Base-by-base conservation (phyloP, 2,888 invertebrate species). In the Drosophila greeni region DNA sequence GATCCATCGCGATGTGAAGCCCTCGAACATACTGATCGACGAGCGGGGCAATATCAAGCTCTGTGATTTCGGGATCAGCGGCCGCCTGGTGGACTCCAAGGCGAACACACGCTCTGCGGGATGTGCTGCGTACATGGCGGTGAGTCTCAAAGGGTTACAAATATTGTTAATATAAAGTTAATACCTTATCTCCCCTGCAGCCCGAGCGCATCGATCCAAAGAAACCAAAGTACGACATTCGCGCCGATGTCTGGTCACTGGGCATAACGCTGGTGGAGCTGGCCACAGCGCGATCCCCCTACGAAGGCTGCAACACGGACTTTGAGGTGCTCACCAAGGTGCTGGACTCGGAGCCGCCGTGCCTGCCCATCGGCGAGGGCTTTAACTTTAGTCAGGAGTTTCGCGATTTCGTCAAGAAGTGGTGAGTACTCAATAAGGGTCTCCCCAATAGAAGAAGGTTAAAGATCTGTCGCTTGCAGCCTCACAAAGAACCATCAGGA, bases 41-140 rank as follows among this genome's bases (percentile, higher is more conserved):
- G 95, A 96, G 89, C 93, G 93, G 86, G 99, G 99, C 20, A 95
- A 95, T 84, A 96, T 99, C 9, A 99, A 99, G 90, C 91, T 99
- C 34, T 99, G 99, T 90, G 99, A 99, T 92, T 99, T 99, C 91
- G 99, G 99, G 75, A 99, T 99, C 88, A 98, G 98, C 87, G 99
- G 99, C 20, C 93, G 97, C 66, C 92, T 99, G 68, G 98, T 99
- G 34, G 98, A 99, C 91, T 99, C 98, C 49, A 97, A 98, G 91
- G 99, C 98, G 4, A 97, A 97, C 90, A 98, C 98, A 20, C 91
- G 97, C 86, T 97, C 96, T 88, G 98, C 97, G 4, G 99, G 98
- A 40, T 99, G 98, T 90, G 97, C 98, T n/a, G 98, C 98, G 2
- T 99, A 99, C 85, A 97, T 99, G 97, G 98, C 99, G 83, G 98